Base-by-base conservation (phyloP, 1,140 invertebrate species). In the Euglossa dilemma region DNA sequence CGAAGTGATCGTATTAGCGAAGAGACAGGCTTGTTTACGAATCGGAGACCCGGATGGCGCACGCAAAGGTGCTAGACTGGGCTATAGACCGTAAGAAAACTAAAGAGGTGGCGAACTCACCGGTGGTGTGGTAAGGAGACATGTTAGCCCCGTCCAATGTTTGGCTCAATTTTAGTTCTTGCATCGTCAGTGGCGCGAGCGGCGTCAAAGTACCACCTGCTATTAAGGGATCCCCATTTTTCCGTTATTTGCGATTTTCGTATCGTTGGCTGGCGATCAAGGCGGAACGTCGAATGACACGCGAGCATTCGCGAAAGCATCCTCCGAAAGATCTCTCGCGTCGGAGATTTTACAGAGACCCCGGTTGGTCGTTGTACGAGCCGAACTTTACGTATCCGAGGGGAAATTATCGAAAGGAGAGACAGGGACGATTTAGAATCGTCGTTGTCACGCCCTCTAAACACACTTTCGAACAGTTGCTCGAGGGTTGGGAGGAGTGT, bases 151-250 rank as follows among this genome's bases (percentile, higher is more conserved):
- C 95, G 89, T 96, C 95, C 88, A 96, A 92, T 86, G 94, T 93
- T 92, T 95, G 94, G 91, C 95, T 95, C 88, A 96, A 94, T 95
- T 97, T 97, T 94, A 97, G 95, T 91, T 97, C 97, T 95, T 97
- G 97, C 96, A 97, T 97, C 93, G 95, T 97, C 93, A 97, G 96
- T 90, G 97, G 97, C 76, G 97, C 96, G 92, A 97, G 94, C 84
- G 96, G 96, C 87, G 96, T 97, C 93, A 97, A 95, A 86, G 96
- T 96, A 94, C 95, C 95, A 95, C 95, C 93, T 94, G 95, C 95
- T 95, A 93, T 92, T 91, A 91, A 90, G 91, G 87, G 89, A 93
- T 90, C 92, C 93, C 92, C 92, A 90, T 85, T 90, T 89, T 88
- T 90, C 86, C 79, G 89, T 91, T 91, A 87, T 86, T 63, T 90